Conservation (phyloP, 35 echinoderm and acorn worm species). For the Eucidaris tribuloides region DNA sequence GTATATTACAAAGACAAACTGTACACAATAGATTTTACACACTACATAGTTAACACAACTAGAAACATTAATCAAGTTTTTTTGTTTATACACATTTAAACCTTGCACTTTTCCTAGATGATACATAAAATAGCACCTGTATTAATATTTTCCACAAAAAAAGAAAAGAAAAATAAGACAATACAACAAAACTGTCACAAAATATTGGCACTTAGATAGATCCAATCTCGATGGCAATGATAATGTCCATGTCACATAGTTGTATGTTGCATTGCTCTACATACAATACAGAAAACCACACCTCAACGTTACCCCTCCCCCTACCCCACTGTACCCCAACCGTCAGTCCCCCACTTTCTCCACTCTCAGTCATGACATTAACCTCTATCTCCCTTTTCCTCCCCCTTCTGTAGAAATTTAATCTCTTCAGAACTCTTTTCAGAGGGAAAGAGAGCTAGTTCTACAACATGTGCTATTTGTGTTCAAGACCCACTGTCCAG, state of each 20-base stretch:
- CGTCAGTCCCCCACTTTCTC: too few relatives aligned
- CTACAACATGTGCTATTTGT: too few relatives aligned
- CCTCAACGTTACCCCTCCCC: neutral
- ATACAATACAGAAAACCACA: neutral
- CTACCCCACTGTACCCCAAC: too few relatives aligned
- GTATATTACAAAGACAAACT: neutral
- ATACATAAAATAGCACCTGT: constrained; percentile 35
- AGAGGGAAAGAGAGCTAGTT: too few relatives aligned
- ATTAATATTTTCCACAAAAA: neutral
- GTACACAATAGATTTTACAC: constrained; percentile 24
- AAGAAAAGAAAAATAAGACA: neutral
- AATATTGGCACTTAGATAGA: constrained; percentile 22
- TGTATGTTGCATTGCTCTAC: neutral
- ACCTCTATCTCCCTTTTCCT: too few relatives aligned
- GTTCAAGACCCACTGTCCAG: too few relatives aligned
- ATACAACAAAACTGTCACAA: neutral
- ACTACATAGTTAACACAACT: neutral
- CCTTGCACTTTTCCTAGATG: constrained; percentile 23
- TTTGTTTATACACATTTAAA: constrained; percentile 8
- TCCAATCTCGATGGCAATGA: constrained; percentile 21
- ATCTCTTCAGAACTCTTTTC: too few relatives aligned
- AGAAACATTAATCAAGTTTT: constrained; percentile 11
- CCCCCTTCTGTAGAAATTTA: too few relatives aligned
- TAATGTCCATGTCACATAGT: neutral
- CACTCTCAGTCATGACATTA: too few relatives aligned